These are phyloP conservation scores for Caenorhabditis tropicalis DNA, from an alignment of 1,140 invertebrate species.

Conservation along the genomic window DNA sequence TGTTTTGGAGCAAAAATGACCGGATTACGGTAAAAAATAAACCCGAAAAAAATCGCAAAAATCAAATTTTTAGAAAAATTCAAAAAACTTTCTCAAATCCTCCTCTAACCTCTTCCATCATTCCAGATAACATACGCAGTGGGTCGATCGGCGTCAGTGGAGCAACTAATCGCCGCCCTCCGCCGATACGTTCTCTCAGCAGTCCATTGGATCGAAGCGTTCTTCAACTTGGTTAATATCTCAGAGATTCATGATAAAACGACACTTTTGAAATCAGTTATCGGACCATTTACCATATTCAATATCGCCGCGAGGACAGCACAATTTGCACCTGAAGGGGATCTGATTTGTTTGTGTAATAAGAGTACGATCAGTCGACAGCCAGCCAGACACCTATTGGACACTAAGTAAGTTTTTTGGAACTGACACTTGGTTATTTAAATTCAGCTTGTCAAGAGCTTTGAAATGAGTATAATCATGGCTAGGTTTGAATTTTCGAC, in stretches of 20 bases:
- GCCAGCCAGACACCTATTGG: slow-evolving; percentile 52
- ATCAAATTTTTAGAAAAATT: too few relatives aligned
- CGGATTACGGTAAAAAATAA: too few relatives aligned
- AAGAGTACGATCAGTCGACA: slow-evolving; percentile 41
- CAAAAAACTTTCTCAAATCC: too few relatives aligned
- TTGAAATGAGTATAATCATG: too few relatives aligned
- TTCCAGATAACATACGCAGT: slow-evolving; percentile 56
- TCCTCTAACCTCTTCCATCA: background rate
- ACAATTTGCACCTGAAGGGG: slow-evolving; percentile 33
- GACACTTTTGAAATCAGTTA: background rate
- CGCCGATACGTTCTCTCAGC: slow-evolving; percentile 62
- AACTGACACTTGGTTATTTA: background rate
- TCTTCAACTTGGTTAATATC: slow-evolving; percentile 63
- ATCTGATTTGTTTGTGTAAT: slow-evolving; percentile 55
- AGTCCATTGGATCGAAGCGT: slow-evolving; percentile 67
- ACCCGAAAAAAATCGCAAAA: too few relatives aligned
- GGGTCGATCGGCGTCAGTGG: slow-evolving; percentile 58
- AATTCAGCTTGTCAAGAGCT: too few relatives aligned
- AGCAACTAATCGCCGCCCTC: slow-evolving; percentile 65
- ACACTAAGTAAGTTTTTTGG: slow-evolving; percentile 54
- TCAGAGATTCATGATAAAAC: slow-evolving; percentile 63
- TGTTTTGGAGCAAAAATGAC: too few relatives aligned
- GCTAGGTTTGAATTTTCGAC: too few relatives aligned
- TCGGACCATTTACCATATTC: slow-evolving; percentile 64
- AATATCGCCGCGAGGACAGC: slow-evolving; percentile 65